Evolutionary conservation across 2,113 vertebrate genomes (phyloP).

Genomic region (Periophthalmodon schlosseri): DNA sequence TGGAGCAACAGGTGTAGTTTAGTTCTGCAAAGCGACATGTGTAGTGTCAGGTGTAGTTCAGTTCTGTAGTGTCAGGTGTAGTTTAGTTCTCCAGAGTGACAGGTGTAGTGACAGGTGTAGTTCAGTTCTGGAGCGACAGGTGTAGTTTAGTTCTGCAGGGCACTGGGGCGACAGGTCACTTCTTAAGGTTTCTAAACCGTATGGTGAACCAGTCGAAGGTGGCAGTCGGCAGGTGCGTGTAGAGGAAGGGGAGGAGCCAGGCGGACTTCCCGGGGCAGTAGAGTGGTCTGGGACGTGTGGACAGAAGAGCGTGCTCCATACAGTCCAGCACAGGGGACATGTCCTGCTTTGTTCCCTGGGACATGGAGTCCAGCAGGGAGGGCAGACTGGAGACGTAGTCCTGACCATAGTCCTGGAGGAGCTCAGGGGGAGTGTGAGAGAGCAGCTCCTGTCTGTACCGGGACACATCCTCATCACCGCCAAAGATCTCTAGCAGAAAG

Average conservation of each 20-base stretch:
- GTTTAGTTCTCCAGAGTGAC: too few relatives aligned
- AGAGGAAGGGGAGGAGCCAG: slow-evolving; percentile 44
- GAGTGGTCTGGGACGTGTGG: slow-evolving; percentile 13
- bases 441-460: slow-evolving; percentile 36
- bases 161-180: slow-evolving; percentile 5
- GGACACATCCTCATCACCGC: slow-evolving; percentile 15
- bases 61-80: too few relatives aligned
- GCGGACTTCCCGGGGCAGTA: slow-evolving; percentile 50
- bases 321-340: slow-evolving; percentile 42
- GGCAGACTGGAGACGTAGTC: slow-evolving; percentile 50
- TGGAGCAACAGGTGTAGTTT: too few relatives aligned
- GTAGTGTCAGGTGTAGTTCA: too few relatives aligned
- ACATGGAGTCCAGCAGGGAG: slow-evolving; percentile 16
- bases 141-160: neutral
- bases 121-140: too few relatives aligned
- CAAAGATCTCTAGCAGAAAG: slow-evolving; percentile 43
- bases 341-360: neutral
- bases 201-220: slow-evolving; percentile 36
- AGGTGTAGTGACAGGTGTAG: too few relatives aligned
- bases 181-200: neutral
- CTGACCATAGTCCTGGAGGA: slow-evolving; percentile 50
- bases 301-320: slow-evolving; percentile 59
- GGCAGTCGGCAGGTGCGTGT: slow-evolving; percentile 39
- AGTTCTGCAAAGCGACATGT: too few relatives aligned
- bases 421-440: neutral